Base-by-base conservation (phyloP, 2,113 vertebrate genomes). In the Odocoileus hemionus region DNA sequence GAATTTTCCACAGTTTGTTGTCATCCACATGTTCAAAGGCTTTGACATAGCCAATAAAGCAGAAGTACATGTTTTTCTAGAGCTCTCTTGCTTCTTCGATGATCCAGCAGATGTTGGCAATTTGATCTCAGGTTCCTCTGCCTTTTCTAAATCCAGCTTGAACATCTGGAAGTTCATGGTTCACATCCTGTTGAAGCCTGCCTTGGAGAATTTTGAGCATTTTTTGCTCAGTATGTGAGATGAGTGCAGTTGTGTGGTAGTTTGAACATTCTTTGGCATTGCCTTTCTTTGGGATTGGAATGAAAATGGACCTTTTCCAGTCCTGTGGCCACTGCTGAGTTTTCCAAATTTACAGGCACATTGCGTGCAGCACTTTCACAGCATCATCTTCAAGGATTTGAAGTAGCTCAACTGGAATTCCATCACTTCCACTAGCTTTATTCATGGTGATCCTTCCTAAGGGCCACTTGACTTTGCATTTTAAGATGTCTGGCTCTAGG, bases 331-430 rank as follows among this genome's bases (percentile, higher is more conserved):
- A n/a, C 61, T 64, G 61, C 61, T 64, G 61, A 64, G 61, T 64
- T n/a, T 64, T 64, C 15, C 61, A 33, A 64, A 64, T 64, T 64
- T 64, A 1, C 61, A n/a, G 30, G 61, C 33, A n/a, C 7, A n/a
- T 17, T 2, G 30, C 1, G 0, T 64, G 16, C 7, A n/a, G 61
- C 15, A n/a, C 15, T n/a, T 64, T 19, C 61, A n/a, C 16, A 64
- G 33, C 30, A 64, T n/a, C 61, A 9, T n/a, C 33, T 64, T 64
- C 3, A 4, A 64, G 61, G 4, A 64, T 64, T n/a, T 64, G 61
- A 64, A 64, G n/a, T n/a, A n/a, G 61, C 30, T 64, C 61, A 64
- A 64, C 16, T n/a, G 61, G 61, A 64, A 64, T 64, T 64, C 61
- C 33, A 64, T 64, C 61, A n/a, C 33, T 33, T 64, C 61, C 16